Evolutionary conservation across 2,113 vertebrate genomes (phyloP).

Genomic region (Delphinus delphis): DNA sequence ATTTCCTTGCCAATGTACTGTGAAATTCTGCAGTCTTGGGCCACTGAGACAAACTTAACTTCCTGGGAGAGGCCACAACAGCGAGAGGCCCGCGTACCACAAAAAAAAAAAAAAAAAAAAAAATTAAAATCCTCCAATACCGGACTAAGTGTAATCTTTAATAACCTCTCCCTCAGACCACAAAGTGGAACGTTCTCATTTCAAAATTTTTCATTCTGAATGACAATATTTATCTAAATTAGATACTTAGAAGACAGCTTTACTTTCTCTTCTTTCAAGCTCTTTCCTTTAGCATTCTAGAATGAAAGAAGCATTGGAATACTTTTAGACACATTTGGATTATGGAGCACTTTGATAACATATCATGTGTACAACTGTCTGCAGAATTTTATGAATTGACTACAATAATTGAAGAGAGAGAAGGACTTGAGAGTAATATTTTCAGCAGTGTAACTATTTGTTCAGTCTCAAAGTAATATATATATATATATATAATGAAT

Average conservation of each 20-base stretch:
- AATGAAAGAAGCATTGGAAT: neutral
- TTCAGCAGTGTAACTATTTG: slow-evolving; percentile 41
- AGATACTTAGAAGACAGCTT: neutral
- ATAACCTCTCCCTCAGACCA: neutral
- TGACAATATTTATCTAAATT: slow-evolving; percentile 31
- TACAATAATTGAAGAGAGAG: neutral
- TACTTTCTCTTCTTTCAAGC: neutral
- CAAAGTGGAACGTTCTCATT: neutral
- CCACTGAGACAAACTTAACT: neutral
- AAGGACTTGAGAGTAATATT: slow-evolving; percentile 34
- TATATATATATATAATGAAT: slow-evolving; percentile 26
- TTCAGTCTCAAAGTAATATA: slow-evolving; percentile 34
- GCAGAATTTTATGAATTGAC: slow-evolving; percentile 34
- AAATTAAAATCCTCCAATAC: slow-evolving; percentile 26
- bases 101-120: neutral
- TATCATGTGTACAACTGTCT: neutral
- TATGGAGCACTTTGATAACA: neutral
- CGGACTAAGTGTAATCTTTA: neutral
- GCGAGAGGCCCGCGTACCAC: too few species aligned
- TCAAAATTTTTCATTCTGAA: slow-evolving; percentile 9
- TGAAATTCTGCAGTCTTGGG: neutral
- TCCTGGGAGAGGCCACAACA: too few species aligned
- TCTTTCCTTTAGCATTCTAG: slow-evolving; percentile 24
- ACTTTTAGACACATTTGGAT: neutral
- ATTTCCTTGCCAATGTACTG: neutral